A percentile compares a stretch with the other conserved stretches of the same genome.
Evolutionary conservation across 2,888 invertebrate genomes (phyloP).

Genomic region (Agrenia bidenticulata): DNA sequence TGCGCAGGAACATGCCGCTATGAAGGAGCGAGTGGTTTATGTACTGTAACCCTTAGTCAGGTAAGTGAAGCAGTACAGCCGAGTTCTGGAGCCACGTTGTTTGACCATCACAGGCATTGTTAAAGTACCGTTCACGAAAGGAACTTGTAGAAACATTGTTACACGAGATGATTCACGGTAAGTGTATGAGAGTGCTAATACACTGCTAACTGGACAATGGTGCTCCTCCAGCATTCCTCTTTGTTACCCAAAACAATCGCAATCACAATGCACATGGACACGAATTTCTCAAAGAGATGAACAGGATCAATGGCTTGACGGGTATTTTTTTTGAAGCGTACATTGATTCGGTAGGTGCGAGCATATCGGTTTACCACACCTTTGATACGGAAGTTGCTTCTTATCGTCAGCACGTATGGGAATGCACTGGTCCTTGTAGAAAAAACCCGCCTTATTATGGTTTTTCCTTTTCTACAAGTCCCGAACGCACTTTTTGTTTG

Average conservation of each 20-base stretch:
- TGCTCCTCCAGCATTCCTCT: too few relatives aligned
- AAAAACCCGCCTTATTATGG: slow-evolving; percentile 79
- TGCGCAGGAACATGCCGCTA: slow-evolving; percentile 77
- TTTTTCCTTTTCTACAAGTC: too few relatives aligned
- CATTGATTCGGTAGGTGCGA: too few relatives aligned
- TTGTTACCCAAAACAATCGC: slow-evolving; percentile 77
- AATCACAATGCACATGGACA: slow-evolving; percentile 95
- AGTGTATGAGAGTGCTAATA: too few relatives aligned
- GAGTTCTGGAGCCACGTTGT: too few relatives aligned
- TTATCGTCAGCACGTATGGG: slow-evolving; percentile 93
- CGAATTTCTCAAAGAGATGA: slow-evolving; percentile 89
- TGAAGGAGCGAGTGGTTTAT: slow-evolving; percentile 71
- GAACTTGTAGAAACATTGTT: slow-evolving; percentile 88
- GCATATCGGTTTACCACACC: slow-evolving; percentile 79
- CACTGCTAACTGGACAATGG: too few relatives aligned
- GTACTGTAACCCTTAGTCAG: slow-evolving; percentile 77
- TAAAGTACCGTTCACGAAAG: slow-evolving; percentile 87
- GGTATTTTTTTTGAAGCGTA: too few relatives aligned
- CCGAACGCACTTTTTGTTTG: too few relatives aligned
- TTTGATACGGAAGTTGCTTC: slow-evolving; percentile 91
- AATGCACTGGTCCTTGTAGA: slow-evolving; percentile 87
- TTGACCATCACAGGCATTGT: too few relatives aligned
- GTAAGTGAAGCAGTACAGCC: too few relatives aligned
- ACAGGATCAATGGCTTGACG: slow-evolving; percentile 81
- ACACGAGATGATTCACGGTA: slow-evolving; percentile 99